These are phyloP conservation scores for Clavelina lepadiformis DNA, from an alignment of 23 tunicate species.

Conservation along the genomic window DNA sequence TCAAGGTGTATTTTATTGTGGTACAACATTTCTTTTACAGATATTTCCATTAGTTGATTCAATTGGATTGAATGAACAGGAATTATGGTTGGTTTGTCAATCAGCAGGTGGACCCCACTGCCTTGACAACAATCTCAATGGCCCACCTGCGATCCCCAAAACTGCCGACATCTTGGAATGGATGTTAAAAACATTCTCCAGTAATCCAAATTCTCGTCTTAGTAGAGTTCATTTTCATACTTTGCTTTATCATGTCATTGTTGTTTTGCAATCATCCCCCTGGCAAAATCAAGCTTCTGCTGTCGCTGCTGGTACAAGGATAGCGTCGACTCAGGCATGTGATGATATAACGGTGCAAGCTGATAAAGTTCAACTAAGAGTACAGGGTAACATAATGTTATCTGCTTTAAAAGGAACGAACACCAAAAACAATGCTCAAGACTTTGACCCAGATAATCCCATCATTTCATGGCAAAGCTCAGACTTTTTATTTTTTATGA, in stretches of 20 bases:
- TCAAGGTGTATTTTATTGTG: background rate
- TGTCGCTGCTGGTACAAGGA: constrained; percentile 70
- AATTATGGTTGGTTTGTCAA: constrained; percentile 77
- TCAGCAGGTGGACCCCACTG: constrained; percentile 60
- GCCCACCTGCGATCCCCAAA: constrained; percentile 51
- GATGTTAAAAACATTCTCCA: constrained; percentile 38
- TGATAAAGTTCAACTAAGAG: constrained; percentile 49
- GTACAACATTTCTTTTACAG: constrained; percentile 32
- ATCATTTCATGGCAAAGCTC: constrained; percentile 34
- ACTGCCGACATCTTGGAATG: constrained; percentile 47
- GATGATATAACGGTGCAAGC: constrained; percentile 44
- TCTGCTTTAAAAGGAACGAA: constrained; percentile 9
- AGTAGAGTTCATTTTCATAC: constrained; percentile 85
- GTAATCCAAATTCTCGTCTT: constrained; percentile 20
- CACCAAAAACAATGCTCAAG: background rate
- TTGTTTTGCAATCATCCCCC: constrained; percentile 15
- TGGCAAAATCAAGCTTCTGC: constrained; percentile 61
- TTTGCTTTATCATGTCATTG: constrained; percentile 52
- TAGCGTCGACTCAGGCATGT: constrained; percentile 81
- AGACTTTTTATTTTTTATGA: constrained; percentile 23
- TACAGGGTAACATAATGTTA: constrained; percentile 27
- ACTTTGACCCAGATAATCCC: constrained; percentile 37
- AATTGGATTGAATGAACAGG: constrained; percentile 89
- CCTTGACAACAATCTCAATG: constrained; percentile 1
- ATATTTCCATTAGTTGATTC: constrained; percentile 61